Evolutionary conservation across 2,113 vertebrate genomes (phyloP), one percentile per base, ranked within the genome.

Genomic region (Sakesphorus luctuosus): DNA sequence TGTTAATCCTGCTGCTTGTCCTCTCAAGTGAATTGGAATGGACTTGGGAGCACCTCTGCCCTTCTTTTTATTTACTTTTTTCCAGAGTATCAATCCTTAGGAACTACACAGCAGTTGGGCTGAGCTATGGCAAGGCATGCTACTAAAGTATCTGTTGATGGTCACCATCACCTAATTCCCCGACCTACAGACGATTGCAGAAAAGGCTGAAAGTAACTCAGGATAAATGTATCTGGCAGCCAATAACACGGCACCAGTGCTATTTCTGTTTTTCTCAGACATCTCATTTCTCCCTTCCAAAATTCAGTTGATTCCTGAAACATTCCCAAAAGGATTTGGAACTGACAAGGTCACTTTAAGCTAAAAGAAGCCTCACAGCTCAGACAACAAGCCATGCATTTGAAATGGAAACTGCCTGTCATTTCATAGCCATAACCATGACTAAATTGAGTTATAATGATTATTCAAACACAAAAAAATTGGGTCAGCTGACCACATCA

Each of bases 351-450:
- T 78, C 68, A 75, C 8, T 3, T 85, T 13, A 90, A 90, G 76
- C 88, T 90, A 74, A 71, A 59, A 88, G 82, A 65, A 91, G 33
- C 29, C 53, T 66, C 43, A 35, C 29, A 86, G 55, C 79, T 93
- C 83, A 90, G 84, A 55, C 56, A 67, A 65, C 65, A 75, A 88
- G 55, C 29, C 9, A 38, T 8, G 29, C 33, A 52, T 44, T 83
- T 93, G 85, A 56, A 90, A 93, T 81, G 72, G 56, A 93, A 96
- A 87, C 52, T 63, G 47, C 33, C 49, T 66, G 72, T 65, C 72
- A 88, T 59, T 92, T 90, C 59, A 63, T 12, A 43, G 58, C 66
- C 29, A 21, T 63, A 86, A n/a, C 29, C 65, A 83, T 36, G 79
- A 88, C 79, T 90, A 95, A 83, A 73, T 11, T 20, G 35, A 81